These are phyloP conservation scores for Drosophila tristis DNA, from an alignment of 1,140 invertebrate genomes.

Conservation along the genomic window DNA sequence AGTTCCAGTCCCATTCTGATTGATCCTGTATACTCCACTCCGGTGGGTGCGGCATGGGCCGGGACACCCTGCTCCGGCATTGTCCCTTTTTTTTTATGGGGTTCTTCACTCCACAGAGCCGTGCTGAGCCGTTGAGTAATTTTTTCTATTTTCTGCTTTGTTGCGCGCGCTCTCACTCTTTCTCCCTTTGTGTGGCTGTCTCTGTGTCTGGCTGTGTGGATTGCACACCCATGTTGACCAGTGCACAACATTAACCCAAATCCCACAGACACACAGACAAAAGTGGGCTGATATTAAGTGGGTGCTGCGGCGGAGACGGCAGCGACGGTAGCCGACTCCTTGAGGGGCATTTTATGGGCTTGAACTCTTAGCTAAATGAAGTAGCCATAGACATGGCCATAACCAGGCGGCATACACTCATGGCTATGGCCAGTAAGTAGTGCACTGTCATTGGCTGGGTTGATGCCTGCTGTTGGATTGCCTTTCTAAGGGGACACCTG, in stretches of 20 bases:
- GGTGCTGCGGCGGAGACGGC: background rate
- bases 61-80: background rate
- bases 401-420: conserved; percentile 11
- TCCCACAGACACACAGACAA: conserved; percentile 41
- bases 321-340: conserved; percentile 11
- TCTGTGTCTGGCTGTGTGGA: conserved; percentile 39
- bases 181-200: conserved; percentile 23
- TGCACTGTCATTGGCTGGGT: background rate
- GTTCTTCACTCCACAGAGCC: conserved; percentile 32
- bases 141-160: conserved; percentile 81
- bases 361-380: conserved; percentile 76
- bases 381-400: conserved; percentile 45
- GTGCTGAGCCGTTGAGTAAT: conserved; percentile 66
- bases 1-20: conserved; percentile 26
- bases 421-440: too few relatives aligned
- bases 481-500: conserved; percentile 53
- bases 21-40: conserved; percentile 23
- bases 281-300: conserved; percentile 23
- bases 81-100: conserved; percentile 41
- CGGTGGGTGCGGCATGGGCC: background rate
- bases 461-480: background rate
- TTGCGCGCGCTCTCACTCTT: conserved; percentile 38
- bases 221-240: conserved; percentile 80
- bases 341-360: conserved; percentile 48
- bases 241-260: conserved; percentile 79